Base-by-base conservation (phyloP, 2,797 vertebrate species). In the Melanotaenia pygmaea region DNA sequence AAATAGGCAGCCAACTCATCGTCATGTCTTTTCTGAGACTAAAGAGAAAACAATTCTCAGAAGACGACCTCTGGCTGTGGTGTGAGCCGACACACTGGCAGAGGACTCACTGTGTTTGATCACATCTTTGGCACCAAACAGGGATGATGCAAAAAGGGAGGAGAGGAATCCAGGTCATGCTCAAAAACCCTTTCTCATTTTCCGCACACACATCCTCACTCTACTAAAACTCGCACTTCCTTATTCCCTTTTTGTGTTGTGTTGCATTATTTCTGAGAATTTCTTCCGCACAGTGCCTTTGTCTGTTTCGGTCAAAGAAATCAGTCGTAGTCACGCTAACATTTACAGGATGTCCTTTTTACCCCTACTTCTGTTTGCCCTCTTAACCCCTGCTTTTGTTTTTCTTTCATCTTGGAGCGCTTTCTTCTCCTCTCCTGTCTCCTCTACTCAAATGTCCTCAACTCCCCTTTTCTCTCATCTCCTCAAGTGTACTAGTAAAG, bases 101-200 rank as follows among this genome's bases (percentile, higher is more conserved):
- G 72, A 85, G 72, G 85, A 86, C 84, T 86, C 86, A 61, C 67
- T 56, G 62, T 57, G 85, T 92, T 90, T 92, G 91, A 93, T 91
- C 81, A 73, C 69, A 76, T 85, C 84, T 88, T 77, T 67, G 57
- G 80, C 84, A 68, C 75, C 77, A 60, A 83, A 85, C 84, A 79
- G 87, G 84, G 78, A 78, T 70, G 76, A 84, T 85, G 82, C 85
- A 90, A 88, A 88, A 84, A 80, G 77, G 67, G 51, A 77, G 72
- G 61, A 84, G 79, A 80, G 73, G 80, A 92, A 93, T 88, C 81
- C 90, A 89, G 92, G 92, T 90, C 87, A 91, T 3, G 62, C 71
- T 84, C 77, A 82, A 74, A 90, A 20, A 59, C 79, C 64, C 79
- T 77, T 82, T 87, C 45, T 67, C 62, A 70, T 81, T 88, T 77